A percentile compares a stretch with the other conserved stretches of the same genome.
phyloP scores from a whole-genome alignment of 2,888 invertebrate species.

The Clostera curtula region DNA sequence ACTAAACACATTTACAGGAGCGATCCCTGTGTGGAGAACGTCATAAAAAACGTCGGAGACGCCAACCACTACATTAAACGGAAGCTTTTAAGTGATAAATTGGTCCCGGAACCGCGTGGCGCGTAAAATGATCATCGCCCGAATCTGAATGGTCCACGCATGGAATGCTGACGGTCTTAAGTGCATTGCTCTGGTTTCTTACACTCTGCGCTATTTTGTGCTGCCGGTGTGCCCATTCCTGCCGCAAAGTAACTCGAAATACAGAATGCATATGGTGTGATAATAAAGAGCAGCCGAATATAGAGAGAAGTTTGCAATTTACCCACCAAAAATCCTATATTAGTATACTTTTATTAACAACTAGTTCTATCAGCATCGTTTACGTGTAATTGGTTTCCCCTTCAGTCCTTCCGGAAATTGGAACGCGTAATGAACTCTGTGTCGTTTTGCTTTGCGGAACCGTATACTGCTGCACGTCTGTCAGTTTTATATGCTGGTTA shows the following conservation, averaged over 20 bases:
- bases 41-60: constrained; percentile 41
- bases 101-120: constrained; percentile 65
- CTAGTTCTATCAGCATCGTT: too few species aligned
- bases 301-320: too few species aligned
- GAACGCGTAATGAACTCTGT: too few species aligned
- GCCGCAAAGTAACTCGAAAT: constrained; percentile 3
- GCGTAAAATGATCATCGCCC: constrained; percentile 63
- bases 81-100: constrained; percentile 73
- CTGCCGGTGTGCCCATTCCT: constrained; percentile 18
- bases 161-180: constrained; percentile 32
- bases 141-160: constrained; percentile 41
- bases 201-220: constrained; percentile 26
- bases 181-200: constrained; percentile 57
- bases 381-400: too few species aligned
- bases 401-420: too few species aligned
- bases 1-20: constrained; percentile 31
- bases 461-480: too few species aligned
- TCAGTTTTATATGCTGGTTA: constrained; percentile 17
- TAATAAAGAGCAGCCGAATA: too few species aligned
- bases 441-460: too few species aligned
- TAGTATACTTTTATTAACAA: too few species aligned
- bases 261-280: background rate
- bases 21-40: constrained; percentile 29
- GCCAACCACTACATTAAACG: constrained; percentile 41
- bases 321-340: too few species aligned